Percentiles rank a stretch among this genome's conserved stretches.
Conservation (phyloP, 1,140 invertebrate species). For the Anadara kagoshimensis region DNA sequence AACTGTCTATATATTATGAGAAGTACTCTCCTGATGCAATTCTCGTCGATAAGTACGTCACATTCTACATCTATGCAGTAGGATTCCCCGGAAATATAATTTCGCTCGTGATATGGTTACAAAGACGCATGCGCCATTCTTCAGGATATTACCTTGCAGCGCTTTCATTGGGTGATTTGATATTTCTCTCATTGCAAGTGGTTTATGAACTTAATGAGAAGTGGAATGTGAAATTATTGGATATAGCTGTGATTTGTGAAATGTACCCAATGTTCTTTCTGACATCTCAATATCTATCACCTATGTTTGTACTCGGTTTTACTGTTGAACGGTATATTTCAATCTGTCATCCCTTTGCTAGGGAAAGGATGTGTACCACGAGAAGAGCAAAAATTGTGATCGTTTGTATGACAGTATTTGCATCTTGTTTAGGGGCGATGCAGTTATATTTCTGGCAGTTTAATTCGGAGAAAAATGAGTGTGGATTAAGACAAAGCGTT, state of each 20-base stretch:
- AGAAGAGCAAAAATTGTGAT: constrained; percentile 82
- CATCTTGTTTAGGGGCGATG: constrained; percentile 50
- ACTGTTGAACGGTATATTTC: constrained; percentile 96
- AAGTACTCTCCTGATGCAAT: constrained; percentile 23
- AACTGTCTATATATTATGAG: neutral
- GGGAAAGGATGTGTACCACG: constrained; percentile 87
- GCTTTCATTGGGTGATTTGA: constrained; percentile 56
- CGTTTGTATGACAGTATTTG: constrained; percentile 38
- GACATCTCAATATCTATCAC: constrained; percentile 68
- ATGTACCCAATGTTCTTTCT: constrained; percentile 62
- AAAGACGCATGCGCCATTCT: constrained; percentile 58
- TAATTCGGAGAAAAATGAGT: constrained; percentile 42
- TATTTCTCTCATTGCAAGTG: constrained; percentile 57
- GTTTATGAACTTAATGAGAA: constrained; percentile 62
- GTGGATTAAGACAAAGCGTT: constrained; percentile 46
- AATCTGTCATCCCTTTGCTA: constrained; percentile 91
- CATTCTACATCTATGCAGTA: constrained; percentile 56
- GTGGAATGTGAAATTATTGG: constrained; percentile 59
- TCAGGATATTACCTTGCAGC: constrained; percentile 65
- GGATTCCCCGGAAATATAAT: constrained; percentile 65
- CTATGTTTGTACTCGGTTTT: constrained; percentile 80
- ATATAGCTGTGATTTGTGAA: constrained; percentile 62
- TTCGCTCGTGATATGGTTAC: constrained; percentile 61
- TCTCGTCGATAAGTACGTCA: constrained; percentile 47
- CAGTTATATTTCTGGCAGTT: constrained; percentile 70